Evolutionary conservation across 2,797 vertebrate species (phyloP), one percentile per base, ranked within the genome.

Genomic region (Hypotaenidia okinawae): DNA sequence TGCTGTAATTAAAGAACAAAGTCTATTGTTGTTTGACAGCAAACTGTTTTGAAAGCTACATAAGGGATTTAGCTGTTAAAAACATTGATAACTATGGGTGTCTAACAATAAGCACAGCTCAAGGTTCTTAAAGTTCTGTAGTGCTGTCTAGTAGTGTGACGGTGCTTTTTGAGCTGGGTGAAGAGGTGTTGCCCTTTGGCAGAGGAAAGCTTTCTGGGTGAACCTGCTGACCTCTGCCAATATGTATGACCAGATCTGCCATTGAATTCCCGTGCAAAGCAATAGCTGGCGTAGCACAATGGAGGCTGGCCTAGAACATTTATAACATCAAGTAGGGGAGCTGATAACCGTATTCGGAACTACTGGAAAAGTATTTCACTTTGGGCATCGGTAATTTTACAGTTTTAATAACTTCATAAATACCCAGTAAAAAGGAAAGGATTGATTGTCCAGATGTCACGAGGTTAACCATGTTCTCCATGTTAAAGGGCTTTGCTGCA

Each of bases 1-100:
- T 92, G 97, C 95, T 97, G 86, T 98, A 98, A 98, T 98, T 98
- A 97, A 97, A 98, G 97, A 97, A 98, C 98, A 97, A 97, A 98
- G 97, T 97, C 97, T 93, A 98, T 97, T 98, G 97, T 98, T 97
- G 96, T 95, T 94, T 90, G 97, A 98, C 96, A 97, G 96, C 97
- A 97, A 97, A 97, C 96, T 97, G 96, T 98, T 98, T 97, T 97
- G 97, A 98, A 98, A 98, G 97, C 97, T 96, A 97, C 97, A 97
- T 96, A 97, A 97, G 97, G 93, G 97, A 97, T 98, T 98, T 97
- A 96, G 96, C 96, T 97, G 97, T 97, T 98, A 97, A 96, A 98
- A 98, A 97, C 87, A 76, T 89, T 97, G 97, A 95, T 97, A 97
- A 97, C 96, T 96, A 96, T 96, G 93, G 94, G 87, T 96, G 89